Conservation (phyloP, 1,140 invertebrate species). For the Zaprionus taronus region DNA sequence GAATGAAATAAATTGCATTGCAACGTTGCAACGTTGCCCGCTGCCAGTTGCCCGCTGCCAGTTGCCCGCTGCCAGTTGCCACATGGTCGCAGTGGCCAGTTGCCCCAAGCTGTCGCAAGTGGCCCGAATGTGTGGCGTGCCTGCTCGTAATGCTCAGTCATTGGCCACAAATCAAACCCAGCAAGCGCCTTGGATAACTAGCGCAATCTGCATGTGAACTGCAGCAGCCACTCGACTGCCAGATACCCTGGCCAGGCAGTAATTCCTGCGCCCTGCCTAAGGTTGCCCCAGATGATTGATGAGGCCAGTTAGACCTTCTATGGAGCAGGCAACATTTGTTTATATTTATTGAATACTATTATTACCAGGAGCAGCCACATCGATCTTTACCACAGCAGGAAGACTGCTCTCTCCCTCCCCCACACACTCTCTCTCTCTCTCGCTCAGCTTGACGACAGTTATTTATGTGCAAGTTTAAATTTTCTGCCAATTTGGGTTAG, state of each 20-base stretch:
- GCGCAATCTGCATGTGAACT: conserved; percentile 13
- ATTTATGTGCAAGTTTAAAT: conserved; percentile 31
- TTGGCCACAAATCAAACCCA: conserved; percentile 25
- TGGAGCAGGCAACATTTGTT: not conserved
- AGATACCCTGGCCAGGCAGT: not conserved
- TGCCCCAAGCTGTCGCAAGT: conserved; percentile 30
- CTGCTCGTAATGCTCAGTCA: conserved; percentile 27
- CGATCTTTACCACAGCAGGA: not conserved
- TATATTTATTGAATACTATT: conserved; percentile 1
- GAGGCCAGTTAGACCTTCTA: not conserved
- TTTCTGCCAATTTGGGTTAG: conserved; percentile 39
- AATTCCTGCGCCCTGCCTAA: no score
- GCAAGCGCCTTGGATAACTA: not conserved
- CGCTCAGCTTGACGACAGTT: not conserved
- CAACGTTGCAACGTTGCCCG: conserved; percentile 22
- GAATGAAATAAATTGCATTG: conserved; percentile 58
- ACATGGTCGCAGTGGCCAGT: conserved; percentile 14
- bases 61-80: conserved; percentile 13
- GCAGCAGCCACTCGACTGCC: not conserved
- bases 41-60: conserved; percentile 2
- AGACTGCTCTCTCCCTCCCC: not conserved
- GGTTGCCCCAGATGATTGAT: not conserved
- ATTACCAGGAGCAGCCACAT: not conserved
- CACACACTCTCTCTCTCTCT: not conserved
- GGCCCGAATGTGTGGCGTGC: conserved; percentile 23